phyloP scores from a whole-genome alignment of 1,140 invertebrate species.

The Brachionus manjavacas region DNA sequence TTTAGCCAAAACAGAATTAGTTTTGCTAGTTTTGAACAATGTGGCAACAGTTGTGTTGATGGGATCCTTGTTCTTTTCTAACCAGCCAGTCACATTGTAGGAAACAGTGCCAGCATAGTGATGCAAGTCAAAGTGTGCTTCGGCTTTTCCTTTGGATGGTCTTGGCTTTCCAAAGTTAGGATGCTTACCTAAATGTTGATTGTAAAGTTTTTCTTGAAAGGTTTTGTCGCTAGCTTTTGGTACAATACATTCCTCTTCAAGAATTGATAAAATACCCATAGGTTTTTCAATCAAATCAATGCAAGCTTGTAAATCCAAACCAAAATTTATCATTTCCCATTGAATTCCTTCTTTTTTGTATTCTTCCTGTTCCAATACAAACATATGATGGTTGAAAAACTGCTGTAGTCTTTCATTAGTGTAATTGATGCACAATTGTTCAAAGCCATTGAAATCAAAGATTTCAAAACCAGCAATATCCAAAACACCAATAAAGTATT shows the following conservation, averaged over 20 bases:
- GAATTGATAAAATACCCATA: slow-evolving; percentile 99
- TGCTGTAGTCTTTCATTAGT: slow-evolving; percentile 99
- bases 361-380: slow-evolving; percentile 98
- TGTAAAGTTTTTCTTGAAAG: slow-evolving; percentile 92
- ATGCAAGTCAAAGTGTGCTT: slow-evolving; percentile 93
- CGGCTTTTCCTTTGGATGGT: slow-evolving; percentile 87
- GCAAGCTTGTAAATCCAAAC: slow-evolving; percentile 94
- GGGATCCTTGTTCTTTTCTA: slow-evolving; percentile 99
- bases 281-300: slow-evolving; percentile 99
- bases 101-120: slow-evolving; percentile 94
- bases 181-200: slow-evolving; percentile 97
- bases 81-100: slow-evolving; percentile 77
- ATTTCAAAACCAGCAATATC: slow-evolving; percentile 99
- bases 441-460: slow-evolving; percentile 98
- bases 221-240: slow-evolving; percentile 97
- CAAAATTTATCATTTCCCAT: slow-evolving; percentile 99
- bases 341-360: slow-evolving; percentile 95
- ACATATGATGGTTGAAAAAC: slow-evolving; percentile 99
- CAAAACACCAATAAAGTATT: slow-evolving; percentile 97
- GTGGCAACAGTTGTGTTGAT: slow-evolving; percentile 87
- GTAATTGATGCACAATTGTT: slow-evolving; percentile 99
- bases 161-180: slow-evolving; percentile 93
- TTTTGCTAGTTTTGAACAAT: slow-evolving; percentile 15
- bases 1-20: background rate
- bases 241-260: slow-evolving; percentile 99